Conservation (phyloP, 37 sponge, comb jelly and placozoan genomes). For the Cliona cf. orientalis region DNA sequence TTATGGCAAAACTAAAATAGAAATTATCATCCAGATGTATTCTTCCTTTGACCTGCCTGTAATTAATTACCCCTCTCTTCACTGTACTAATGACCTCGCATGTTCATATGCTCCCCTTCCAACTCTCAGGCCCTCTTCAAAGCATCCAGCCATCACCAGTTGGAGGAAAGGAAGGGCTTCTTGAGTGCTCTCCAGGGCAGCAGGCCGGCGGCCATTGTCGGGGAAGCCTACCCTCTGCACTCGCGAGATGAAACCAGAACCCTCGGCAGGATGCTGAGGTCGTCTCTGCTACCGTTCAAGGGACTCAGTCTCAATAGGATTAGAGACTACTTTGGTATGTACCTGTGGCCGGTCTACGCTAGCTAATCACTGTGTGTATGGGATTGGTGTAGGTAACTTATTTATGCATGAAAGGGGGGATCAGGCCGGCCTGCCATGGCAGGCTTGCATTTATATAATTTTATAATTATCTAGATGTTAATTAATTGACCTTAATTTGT, state of each 20-base stretch:
- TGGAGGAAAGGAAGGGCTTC: slow-evolving; percentile 43
- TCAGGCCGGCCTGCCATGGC: too few species aligned
- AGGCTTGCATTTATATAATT: too few species aligned
- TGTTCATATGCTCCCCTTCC: background rate
- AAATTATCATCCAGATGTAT: too few species aligned
- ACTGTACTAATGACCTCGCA: background rate
- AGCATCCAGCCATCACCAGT: slow-evolving; percentile 7
- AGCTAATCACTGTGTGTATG: too few species aligned
- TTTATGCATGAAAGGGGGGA: too few species aligned
- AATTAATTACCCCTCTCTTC: too few species aligned
- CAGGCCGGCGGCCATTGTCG: slow-evolving; percentile 32
- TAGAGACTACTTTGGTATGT: slow-evolving; percentile 76
- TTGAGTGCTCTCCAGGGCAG: slow-evolving; percentile 28
- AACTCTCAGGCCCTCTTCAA: slow-evolving; percentile 19
- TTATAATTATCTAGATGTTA: too few species aligned
- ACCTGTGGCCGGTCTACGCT: too few species aligned
- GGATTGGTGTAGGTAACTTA: too few species aligned
- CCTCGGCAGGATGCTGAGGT: slow-evolving; percentile 22
- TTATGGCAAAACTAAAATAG: too few species aligned
- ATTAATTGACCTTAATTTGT: too few species aligned
- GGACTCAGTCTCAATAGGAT: slow-evolving; percentile 35
- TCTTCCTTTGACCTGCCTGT: too few species aligned
- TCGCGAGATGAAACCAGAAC: background rate
- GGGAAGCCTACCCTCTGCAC: slow-evolving; percentile 61
- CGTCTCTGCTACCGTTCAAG: slow-evolving; percentile 36